These are phyloP conservation scores for Lissonota sp. DNA, from an alignment of 2,888 invertebrate genomes.

Conservation along the genomic window DNA sequence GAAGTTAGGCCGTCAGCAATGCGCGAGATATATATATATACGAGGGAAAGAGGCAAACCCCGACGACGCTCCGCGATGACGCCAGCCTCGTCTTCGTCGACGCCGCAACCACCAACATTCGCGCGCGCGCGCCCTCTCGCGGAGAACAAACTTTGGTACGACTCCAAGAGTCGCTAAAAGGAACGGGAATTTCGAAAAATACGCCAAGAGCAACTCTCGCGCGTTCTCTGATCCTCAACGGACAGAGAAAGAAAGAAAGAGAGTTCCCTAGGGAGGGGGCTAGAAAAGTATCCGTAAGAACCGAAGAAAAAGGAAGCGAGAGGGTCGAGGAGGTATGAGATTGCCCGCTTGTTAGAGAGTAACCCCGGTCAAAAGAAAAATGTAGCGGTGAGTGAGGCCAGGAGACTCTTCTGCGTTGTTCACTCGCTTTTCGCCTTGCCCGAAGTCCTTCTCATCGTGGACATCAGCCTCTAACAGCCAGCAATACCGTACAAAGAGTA, in stretches of 20 bases:
- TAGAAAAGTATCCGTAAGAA: constrained; percentile 31
- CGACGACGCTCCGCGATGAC: constrained; percentile 42
- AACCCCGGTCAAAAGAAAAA: constrained; percentile 69
- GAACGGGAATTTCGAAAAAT: constrained; percentile 78
- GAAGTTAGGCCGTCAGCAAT: constrained; percentile 77
- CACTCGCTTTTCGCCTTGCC: constrained; percentile 34
- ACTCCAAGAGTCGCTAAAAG: constrained; percentile 80
- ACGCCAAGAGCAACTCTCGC: constrained; percentile 64
- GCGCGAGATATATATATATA: constrained; percentile 15
- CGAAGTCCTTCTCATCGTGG: constrained; percentile 16
- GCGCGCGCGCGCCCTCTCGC: neutral
- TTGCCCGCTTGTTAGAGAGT: constrained; percentile 57
- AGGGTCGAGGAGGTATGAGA: constrained; percentile 33
- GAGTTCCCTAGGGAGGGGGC: constrained; percentile 26
- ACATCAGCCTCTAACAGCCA: constrained; percentile 41
- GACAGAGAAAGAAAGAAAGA: constrained; percentile 16
- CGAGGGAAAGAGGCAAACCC: constrained; percentile 36
- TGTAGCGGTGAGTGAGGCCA: constrained; percentile 69
- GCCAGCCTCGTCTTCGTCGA: constrained; percentile 26
- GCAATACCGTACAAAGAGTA: constrained; percentile 52
- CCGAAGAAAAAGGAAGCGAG: constrained; percentile 1
- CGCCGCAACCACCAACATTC: constrained; percentile 25
- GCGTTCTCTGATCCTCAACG: constrained; percentile 58
- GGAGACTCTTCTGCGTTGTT: constrained; percentile 26
- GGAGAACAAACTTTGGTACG: constrained; percentile 78